Percentiles rank a stretch among this genome's conserved stretches.
phyloP scores from a whole-genome alignment of 1,140 invertebrate genomes.

The Drosophila bipectinata region DNA sequence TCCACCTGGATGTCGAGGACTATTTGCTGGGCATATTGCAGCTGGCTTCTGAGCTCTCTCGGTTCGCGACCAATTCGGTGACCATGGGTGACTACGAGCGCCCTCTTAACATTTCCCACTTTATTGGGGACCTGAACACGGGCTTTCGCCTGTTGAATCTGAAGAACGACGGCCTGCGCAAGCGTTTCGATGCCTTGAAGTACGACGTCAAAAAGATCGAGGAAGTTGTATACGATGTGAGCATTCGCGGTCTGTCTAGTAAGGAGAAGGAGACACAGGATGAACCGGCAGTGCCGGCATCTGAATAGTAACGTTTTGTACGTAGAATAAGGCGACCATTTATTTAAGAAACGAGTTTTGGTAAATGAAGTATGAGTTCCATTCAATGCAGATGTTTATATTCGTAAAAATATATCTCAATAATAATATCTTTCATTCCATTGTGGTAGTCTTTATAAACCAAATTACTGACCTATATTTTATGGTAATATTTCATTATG shows the following conservation, averaged over 20 bases:
- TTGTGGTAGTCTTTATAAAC: neutral
- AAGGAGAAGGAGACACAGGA: conserved; percentile 23
- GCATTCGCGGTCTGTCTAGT: conserved; percentile 90
- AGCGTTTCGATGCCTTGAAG: conserved; percentile 95
- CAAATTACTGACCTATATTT: neutral
- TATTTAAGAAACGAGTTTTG: conserved; percentile 13
- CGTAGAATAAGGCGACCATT: conserved; percentile 2
- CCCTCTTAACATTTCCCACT: conserved; percentile 92
- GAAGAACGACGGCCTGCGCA: conserved; percentile 95
- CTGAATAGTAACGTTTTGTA: conserved; percentile 26
- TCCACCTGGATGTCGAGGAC: conserved; percentile 96
- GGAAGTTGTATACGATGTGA: conserved; percentile 96
- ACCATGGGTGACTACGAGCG: conserved; percentile 92
- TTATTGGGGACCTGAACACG: conserved; percentile 93
- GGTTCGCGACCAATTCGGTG: conserved; percentile 94
- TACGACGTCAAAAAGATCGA: conserved; percentile 98
- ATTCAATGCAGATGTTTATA: conserved; percentile 18
- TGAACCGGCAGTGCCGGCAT: conserved; percentile 15
- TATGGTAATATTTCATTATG: neutral
- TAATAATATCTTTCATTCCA: neutral
- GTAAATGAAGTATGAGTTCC: conserved; percentile 9
- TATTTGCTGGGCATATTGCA: conserved; percentile 93
- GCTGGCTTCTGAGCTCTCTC: conserved; percentile 92
- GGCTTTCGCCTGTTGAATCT: conserved; percentile 95
- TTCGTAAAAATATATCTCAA: conserved; percentile 25